Evolutionary conservation across 2,888 invertebrate species (phyloP).

Genomic region (Lasioglossum pauxillum): DNA sequence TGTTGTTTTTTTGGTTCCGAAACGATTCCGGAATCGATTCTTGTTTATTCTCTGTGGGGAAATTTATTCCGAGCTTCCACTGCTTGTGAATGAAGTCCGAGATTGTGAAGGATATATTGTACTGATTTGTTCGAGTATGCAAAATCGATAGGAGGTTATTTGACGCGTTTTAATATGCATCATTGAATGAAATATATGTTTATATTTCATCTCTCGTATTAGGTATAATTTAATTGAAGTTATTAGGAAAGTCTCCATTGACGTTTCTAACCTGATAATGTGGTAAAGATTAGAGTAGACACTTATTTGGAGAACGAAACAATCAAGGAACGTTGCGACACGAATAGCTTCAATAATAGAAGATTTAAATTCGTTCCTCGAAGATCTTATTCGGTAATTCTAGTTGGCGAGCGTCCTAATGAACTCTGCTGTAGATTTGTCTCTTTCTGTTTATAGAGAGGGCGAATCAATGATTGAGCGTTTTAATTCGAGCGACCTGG

Average conservation of each 20-base stretch:
- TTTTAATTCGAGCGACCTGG: neutral
- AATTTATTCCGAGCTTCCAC: neutral
- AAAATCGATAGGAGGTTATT: neutral
- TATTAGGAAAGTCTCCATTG: neutral
- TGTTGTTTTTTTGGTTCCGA: neutral
- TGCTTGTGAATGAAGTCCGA: neutral
- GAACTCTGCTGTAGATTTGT: neutral
- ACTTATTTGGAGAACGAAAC: no score
- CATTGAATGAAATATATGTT: neutral
- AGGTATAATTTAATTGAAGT: neutral
- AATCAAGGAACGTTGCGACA: neutral
- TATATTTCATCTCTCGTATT: no score
- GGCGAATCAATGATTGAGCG: neutral
- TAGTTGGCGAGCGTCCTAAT: neutral
- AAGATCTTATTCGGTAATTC: neutral
- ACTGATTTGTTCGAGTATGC: neutral
- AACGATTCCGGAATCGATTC: slow-evolving; percentile 2
- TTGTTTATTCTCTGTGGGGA: neutral
- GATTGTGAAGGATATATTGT: neutral
- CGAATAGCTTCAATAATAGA: neutral
- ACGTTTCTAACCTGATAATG: neutral
- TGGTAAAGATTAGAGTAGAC: neutral
- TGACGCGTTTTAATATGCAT: neutral
- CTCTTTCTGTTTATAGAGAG: neutral
- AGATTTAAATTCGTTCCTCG: neutral